Evolutionary conservation across 2,113 vertebrate genomes (phyloP), one percentile per base, ranked within the genome.

Genomic region (Synodontis membranacea): DNA sequence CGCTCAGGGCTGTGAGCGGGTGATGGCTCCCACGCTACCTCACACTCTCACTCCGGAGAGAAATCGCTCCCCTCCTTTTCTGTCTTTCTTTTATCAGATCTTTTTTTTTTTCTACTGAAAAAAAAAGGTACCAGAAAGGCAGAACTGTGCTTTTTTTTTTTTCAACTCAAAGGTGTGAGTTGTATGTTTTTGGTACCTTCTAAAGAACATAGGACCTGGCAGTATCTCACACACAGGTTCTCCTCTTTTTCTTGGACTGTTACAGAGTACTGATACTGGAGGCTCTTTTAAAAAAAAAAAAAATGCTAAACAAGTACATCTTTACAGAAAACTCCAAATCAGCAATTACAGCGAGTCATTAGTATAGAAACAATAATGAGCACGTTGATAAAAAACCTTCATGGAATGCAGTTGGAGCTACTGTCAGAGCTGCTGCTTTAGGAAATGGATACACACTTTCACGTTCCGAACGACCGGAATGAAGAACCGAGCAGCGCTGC

Each of bases 21-120:
- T 72, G 85, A 44, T 64, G 0, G 62, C 78, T 34, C 64, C 56
- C 64, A 54, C 12, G 28, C 39, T 84, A 23, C 66, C 48, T 72
- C 58, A 37, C 34, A 42, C 3, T 83, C 64, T 37, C 44, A 14
- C 76, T 17, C 28, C 34, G 3, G 34, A 42, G 44, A 28, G 8
- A 12, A 28, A 11, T 39, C 31, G 10, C 50, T 34, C 31, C 56
- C 60, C 37, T 81, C 39, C 31, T 79, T 87, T 82, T 88, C 86
- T n/a, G 58, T 89, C 37, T 76, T 34, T 68, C 37, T 28, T 31
- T 28, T 28, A 72, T 44, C 72, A n/a, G 5, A 5, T 17, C 42
- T 52, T 48, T 31, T 52, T 50, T 3, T 34, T 28, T 11, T 64
- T 3, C n/a, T 58, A 2, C 23, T 60, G 56, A n/a, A n/a, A n/a